Conservation (phyloP, 2,888 invertebrate species). For the Acrobasis suavella region DNA sequence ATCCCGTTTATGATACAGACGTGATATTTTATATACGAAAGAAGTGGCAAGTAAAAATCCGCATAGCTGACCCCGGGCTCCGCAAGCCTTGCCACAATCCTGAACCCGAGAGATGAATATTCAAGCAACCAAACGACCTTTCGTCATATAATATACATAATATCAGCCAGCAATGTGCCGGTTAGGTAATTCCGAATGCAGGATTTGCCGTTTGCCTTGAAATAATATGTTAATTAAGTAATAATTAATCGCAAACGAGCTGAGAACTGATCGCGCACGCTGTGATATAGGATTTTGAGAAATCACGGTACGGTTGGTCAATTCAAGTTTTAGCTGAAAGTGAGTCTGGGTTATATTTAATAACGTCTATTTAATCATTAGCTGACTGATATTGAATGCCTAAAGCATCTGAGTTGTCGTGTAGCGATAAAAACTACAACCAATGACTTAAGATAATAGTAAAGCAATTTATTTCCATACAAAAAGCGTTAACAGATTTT, state of each 20-base stretch:
- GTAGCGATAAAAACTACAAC: no score
- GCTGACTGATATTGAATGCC: no score
- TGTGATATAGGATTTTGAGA: background rate
- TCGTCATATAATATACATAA: slow-evolving; percentile 6
- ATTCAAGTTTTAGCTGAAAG: slow-evolving; percentile 1
- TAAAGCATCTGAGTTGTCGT: no score
- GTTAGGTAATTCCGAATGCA: slow-evolving; percentile 33
- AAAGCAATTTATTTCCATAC: no score
- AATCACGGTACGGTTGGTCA: background rate
- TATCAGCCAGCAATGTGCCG: slow-evolving; percentile 11
- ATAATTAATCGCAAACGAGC: slow-evolving; percentile 35
- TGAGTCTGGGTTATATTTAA: background rate
- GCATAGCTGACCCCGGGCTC: no score
- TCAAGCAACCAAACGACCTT: slow-evolving; percentile 7
- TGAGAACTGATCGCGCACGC: slow-evolving; percentile 4
- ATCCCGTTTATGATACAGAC: background rate
- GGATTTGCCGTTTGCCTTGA: slow-evolving; percentile 44
- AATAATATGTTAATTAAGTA: slow-evolving; percentile 42
- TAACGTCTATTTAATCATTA: no score
- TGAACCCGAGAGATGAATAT: slow-evolving; percentile 1
- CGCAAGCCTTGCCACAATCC: background rate
- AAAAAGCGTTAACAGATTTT: no score
- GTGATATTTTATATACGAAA: background rate
- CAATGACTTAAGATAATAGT: no score
- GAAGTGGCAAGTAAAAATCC: background rate